Base-by-base conservation (phyloP, 2,888 invertebrate species). In the Conus canariensis region DNA sequence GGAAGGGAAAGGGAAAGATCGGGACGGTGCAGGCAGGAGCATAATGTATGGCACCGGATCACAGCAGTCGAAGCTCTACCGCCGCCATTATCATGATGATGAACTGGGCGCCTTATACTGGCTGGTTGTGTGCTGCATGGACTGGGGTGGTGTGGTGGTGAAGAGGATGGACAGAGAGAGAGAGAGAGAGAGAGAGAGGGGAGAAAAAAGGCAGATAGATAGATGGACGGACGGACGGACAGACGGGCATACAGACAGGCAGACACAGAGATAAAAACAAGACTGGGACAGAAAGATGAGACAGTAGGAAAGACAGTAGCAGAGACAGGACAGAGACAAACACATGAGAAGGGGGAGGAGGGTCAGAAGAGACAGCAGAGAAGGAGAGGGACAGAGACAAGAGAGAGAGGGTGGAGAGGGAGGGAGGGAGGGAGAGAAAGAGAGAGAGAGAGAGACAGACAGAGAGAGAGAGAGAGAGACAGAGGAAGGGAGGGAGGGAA, bases 361-460 rank as follows among this genome's bases (percentile, higher is more conserved):
- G 64, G 64, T 7, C 10, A 16, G 64, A 64, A 16, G 16, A 64
- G 16, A 7, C 64, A 64, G 64, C 6, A 64, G 64, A 64, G 60
- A 64, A 16, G 16, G 64, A 64, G 64, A 64, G 64, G 16, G 64
- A 64, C 12, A 25, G 30, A 83, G 3, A 83, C 16, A 9, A 58
- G 25, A 58, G 56, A 83, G 22, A 58, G 56, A 83, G 58, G 60
- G 30, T 10, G 77, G 74, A 56, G 80, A 16, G 56, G 25, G 58
- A 58, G 70, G 9, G 25, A 45, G 74, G 19, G 58, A 59, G 14
- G 30, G 58, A 58, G 45, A 56, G 74, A 88, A 10, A 89, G 19
- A 64, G 77, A 83, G 58, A 83, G 83, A 89, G 59, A 89, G 60
- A 83, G 59, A 80, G n/a, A 56, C 58, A 70, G 30, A 56, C n/a